Base-by-base conservation (phyloP, 2,797 vertebrate genomes). In the Mus minutoides region DNA sequence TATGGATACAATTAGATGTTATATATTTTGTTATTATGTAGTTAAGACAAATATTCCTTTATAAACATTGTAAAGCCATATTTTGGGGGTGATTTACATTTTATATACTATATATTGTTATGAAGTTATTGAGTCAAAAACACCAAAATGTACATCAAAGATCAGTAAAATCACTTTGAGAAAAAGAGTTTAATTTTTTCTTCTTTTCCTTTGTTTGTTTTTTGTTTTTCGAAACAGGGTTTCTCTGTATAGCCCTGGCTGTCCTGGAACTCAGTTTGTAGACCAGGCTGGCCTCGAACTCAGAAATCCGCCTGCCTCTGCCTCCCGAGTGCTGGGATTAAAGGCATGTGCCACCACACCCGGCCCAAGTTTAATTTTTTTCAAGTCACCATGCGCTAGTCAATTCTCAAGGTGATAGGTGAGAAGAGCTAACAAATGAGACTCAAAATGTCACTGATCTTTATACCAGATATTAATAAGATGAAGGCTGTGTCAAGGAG, bases 1-100 rank as follows among this genome's bases (percentile, higher is more conserved):
- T 52, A 92, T 43, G 52, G 9, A 64, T 10, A 90, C 1, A 80
- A 67, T 16, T 58, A 80, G 29, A 93, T 9, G 37, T 37, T 31
- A n/a, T 34, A 69, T 54, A 67, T 40, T 78, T 88, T 90, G 77
- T 73, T 85, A 37, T 52, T 87, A 4, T 54, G n/a, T 0, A 67
- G 16, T 80, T 46, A 92, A 88, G 73, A 40, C 84, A 92, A 91
- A 62, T 49, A 60, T 43, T 24, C 37, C 14, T 78, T 92, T 90
- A 26, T 52, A 88, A 56, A 58, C 21, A 64, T 82, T 95, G 21
- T 24, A 26, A 93, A 92, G 77, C 16, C 64, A 5, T 17, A 52
- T 80, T 92, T 96, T 82, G 52, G 21, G 49, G 58, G 1, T 64
- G 94, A 95, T 92, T 52, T 93, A 37, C 80, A 93, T 75, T 90